A percentile compares a stretch with the other conserved stretches of the same genome.
Evolutionary conservation across 2,888 invertebrate genomes (phyloP).

Genomic region (Chesias legatella): DNA sequence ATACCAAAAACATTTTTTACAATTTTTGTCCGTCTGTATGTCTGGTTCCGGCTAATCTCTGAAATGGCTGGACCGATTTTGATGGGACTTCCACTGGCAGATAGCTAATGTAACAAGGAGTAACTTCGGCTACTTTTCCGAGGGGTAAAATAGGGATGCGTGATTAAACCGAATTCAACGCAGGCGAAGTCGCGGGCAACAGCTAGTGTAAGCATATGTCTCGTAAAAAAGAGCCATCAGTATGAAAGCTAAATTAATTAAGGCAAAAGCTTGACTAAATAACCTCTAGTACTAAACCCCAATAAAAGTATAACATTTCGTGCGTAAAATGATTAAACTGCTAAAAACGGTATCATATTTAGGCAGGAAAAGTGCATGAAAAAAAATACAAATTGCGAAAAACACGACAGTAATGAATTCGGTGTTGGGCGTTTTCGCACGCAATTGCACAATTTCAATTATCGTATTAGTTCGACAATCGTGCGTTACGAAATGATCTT

Average conservation of each 20-base stretch:
- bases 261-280: constrained; percentile 17
- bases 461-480: constrained; percentile 72
- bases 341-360: constrained; percentile 60
- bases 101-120: too few relatives aligned
- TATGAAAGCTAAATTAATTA: constrained; percentile 11
- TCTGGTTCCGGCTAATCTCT: too few relatives aligned
- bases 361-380: constrained; percentile 49
- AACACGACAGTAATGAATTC: constrained; percentile 73
- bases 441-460: constrained; percentile 82
- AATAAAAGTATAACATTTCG: constrained; percentile 37
- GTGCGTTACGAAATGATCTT: constrained; percentile 13
- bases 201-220: too few relatives aligned
- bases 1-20: too few relatives aligned
- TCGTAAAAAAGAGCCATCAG: constrained; percentile 11
- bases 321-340: constrained; percentile 64
- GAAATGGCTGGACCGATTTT: too few relatives aligned
- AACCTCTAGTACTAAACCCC: constrained; percentile 11
- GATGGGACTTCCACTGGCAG: too few relatives aligned
- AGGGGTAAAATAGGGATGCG: too few relatives aligned
- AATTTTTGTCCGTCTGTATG: too few relatives aligned
- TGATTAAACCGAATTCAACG: too few relatives aligned
- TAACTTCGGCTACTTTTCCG: too few relatives aligned
- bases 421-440: constrained; percentile 71
- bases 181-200: too few relatives aligned
- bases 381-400: constrained; percentile 61